Percentiles rank a stretch among this genome's conserved stretches.
phyloP scores from a whole-genome alignment of 64 coral and sea anemone genomes.

The Orbicella faveolata region DNA sequence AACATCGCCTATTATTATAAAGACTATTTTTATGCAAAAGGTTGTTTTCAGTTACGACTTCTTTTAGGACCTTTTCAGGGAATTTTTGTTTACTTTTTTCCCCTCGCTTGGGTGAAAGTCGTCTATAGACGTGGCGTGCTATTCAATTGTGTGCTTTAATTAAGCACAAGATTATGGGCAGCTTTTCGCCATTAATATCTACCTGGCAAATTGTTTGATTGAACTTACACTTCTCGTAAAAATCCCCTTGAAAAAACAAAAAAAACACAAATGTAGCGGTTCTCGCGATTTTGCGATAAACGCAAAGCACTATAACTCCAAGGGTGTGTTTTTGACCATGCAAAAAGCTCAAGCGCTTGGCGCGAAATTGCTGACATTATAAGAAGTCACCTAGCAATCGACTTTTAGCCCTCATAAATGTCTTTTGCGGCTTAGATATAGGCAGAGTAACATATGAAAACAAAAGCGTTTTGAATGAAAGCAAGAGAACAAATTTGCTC shows the following conservation, averaged over 20 bases:
- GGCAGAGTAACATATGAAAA: neutral
- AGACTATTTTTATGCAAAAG: neutral
- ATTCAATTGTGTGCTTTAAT: neutral
- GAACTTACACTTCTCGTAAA: too few species aligned
- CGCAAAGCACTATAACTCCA: neutral
- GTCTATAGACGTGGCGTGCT: neutral
- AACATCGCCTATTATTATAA: too few species aligned
- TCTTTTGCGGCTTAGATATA: neutral
- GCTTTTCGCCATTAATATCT: neutral
- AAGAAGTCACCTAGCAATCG: neutral
- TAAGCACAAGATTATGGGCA: neutral
- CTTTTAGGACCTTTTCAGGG: neutral
- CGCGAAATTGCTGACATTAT: too few species aligned
- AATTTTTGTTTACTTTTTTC: neutral
- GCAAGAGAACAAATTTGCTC: neutral
- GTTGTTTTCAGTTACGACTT: neutral
- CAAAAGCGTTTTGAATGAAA: neutral
- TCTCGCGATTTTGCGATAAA: too few species aligned
- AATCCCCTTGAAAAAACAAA: too few species aligned
- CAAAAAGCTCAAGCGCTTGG: too few species aligned
- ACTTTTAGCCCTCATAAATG: neutral
- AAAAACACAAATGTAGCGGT: too few species aligned
- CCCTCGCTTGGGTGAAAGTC: neutral
- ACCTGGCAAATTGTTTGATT: neutral
- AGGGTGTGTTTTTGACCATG: too few species aligned